Evolutionary conservation across 2,797 vertebrate genomes (phyloP), one percentile per base, ranked within the genome.

Genomic region (Enteromius treurensis): DNA sequence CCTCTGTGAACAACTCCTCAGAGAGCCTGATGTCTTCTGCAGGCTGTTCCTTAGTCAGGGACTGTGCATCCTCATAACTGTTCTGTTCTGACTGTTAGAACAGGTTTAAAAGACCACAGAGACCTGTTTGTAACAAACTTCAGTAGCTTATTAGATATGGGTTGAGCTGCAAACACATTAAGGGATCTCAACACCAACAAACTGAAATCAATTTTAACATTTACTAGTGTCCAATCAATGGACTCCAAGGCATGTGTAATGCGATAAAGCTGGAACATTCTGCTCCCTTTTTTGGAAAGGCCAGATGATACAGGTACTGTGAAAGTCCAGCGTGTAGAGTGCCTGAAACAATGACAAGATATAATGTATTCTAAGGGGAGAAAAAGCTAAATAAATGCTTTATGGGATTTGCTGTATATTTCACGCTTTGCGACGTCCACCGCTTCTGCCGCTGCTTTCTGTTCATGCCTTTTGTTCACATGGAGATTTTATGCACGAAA

Each of bases 111-210:
- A 83, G 74, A 77, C 64, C 64, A 77, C 74, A 55, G 81, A 69
- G 81, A 60, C 74, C 64, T 9, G 64, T 77, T 69, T 77, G 74
- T 29, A 32, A 83, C 75, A 60, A 77, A 77, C 74, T 47, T 77
- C 74, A 47, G 71, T 42, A 77, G 81, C 64, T 83, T 77, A 83
- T 83, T 83, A 83, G 73, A 77, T 77, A 69, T 77, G 49, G 64
- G 49, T 51, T 75, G n/a, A 64, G 69, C 40, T 74, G 55, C 80
- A 76, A 42, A 47, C n/a, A 76, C 51, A 69, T 68, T 60, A 83
- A 77, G 37, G 65, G 49, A 77, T 58, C 62, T 60, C 37, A 58
- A 68, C 17, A 53, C n/a, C 34, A 45, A 23, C 23, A 77, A 76
- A 58, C n/a, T 26, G 9, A 77, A 77, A 82, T 76, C 71, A 76